Base-by-base conservation (phyloP, 2,888 invertebrate species). In the Branchellion lobata region DNA sequence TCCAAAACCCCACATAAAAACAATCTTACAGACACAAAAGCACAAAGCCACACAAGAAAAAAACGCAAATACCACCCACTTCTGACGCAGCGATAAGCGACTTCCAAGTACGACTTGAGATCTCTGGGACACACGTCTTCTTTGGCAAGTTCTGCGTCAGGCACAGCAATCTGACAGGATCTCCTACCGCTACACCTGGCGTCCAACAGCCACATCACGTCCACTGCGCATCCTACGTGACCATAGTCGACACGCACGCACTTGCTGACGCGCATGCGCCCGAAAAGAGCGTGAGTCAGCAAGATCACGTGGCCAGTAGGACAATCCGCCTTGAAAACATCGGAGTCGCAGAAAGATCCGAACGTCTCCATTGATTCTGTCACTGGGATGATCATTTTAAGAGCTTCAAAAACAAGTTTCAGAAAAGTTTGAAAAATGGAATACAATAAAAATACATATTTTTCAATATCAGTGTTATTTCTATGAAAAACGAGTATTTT, bases 51-150 rank as follows among this genome's bases (percentile, higher is more conserved):
- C n/a, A n/a, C n/a, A n/a, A n/a, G n/a, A n/a, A n/a, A n/a, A n/a
- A 40, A 40, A 40, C 5, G 14, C 5, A 8, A 40, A 40, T 40
- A 5, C 14, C 40, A 36, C 78, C 24, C 36, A 82, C 82, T 81
- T 81, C 36, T 51, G 24, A 82, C 81, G 73, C 82, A 82, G 29
- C 79, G 69, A 68, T 80, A 82, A 33, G 75, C 81, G 53, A 81
- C 80, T 57, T 82, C 82, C 65, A 82, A 78, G 73, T 82, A 82
- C 31, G 82, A 80, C 36, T 82, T 82, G n/a, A 82, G 80, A 61
- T 82, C 82, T 18, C 80, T 79, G 0, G 82, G 82, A 61, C 82
- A 82, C 2, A 82, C 81, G 21, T 80, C 79, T 1, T 79, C 79
- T 68, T 80, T 76, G 24, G 81, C 76, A 27, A 82, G 75, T 61